Percentiles rank a stretch among this genome's conserved stretches.
Evolutionary conservation across 2,113 vertebrate genomes (phyloP).

Genomic region (Gulo gulo): DNA sequence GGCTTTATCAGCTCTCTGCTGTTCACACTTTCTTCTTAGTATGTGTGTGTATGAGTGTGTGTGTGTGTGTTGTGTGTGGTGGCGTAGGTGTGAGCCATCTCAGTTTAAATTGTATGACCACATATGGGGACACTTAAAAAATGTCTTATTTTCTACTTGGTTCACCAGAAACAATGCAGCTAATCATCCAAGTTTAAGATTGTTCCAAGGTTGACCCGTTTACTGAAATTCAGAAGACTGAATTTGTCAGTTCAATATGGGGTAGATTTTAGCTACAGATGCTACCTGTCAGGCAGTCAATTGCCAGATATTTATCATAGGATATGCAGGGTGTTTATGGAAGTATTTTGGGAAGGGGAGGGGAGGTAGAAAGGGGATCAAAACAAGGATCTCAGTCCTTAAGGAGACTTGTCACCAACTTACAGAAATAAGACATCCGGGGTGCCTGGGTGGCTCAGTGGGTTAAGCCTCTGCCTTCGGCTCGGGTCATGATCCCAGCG

Average conservation of each 20-base stretch:
- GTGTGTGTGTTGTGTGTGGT: background rate
- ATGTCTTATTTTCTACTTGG: background rate
- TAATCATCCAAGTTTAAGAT: background rate
- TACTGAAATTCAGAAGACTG: background rate
- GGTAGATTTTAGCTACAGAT: background rate
- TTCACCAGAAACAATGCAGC: background rate
- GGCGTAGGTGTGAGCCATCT: background rate
- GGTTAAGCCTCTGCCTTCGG: too few relatives aligned
- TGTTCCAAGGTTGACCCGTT: background rate
- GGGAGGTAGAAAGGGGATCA: background rate
- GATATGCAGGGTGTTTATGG: background rate
- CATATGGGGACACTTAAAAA: background rate
- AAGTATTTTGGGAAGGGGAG: background rate
- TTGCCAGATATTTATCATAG: background rate
- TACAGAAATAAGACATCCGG: background rate
- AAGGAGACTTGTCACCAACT: background rate
- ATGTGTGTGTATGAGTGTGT: fast-evolving
- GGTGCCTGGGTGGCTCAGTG: too few relatives aligned
- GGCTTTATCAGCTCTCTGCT: background rate
- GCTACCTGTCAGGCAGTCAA: background rate
- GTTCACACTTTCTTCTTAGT: background rate
- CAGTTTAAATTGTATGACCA: background rate
- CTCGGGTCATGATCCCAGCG: too few relatives aligned
- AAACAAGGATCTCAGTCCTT: background rate
- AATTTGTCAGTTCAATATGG: background rate